A percentile compares a stretch with the other conserved stretches of the same genome.
phyloP scores from a whole-genome alignment of 1,140 invertebrate genomes.

The Formica exsecta region DNA sequence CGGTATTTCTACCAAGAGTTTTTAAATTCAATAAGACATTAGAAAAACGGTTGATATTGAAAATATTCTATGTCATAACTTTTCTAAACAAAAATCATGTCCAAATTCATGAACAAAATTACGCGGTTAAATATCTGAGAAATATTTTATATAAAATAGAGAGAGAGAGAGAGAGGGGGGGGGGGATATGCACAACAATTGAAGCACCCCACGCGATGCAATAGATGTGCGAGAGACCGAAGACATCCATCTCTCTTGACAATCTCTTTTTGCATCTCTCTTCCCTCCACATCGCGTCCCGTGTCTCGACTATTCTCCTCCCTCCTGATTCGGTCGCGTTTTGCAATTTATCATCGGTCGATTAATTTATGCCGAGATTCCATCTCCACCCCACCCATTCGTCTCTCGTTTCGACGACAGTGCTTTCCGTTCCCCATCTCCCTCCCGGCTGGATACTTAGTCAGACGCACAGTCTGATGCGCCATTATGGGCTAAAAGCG shows the following conservation, averaged over 20 bases:
- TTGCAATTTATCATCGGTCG: slow-evolving; percentile 80
- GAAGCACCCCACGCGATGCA: slow-evolving; percentile 47
- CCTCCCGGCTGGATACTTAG: slow-evolving; percentile 56
- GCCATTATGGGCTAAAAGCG: slow-evolving; percentile 63
- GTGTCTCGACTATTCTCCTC: slow-evolving; percentile 29
- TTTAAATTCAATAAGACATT: background rate
- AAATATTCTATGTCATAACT: background rate
- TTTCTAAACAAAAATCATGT: background rate
- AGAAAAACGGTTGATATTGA: background rate
- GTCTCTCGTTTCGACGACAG: slow-evolving; percentile 50
- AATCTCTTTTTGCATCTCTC: slow-evolving; percentile 76
- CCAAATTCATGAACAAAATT: slow-evolving; percentile 34
- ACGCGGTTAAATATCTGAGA: slow-evolving; percentile 29
- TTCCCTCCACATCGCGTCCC: slow-evolving; percentile 20
- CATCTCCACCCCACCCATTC: slow-evolving; percentile 35
- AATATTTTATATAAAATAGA: background rate
- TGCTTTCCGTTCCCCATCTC: slow-evolving; percentile 19
- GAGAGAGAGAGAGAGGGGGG: background rate
- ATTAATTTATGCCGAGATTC: slow-evolving; percentile 80
- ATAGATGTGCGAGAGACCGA: slow-evolving; percentile 43
- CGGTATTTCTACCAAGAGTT: background rate
- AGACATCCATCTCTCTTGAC: slow-evolving; percentile 80
- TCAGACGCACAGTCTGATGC: slow-evolving; percentile 54
- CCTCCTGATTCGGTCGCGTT: slow-evolving; percentile 62
- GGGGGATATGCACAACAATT: slow-evolving; percentile 21